phyloP scores from a whole-genome alignment of 2,888 invertebrate genomes.

The Tridacna gigas region DNA sequence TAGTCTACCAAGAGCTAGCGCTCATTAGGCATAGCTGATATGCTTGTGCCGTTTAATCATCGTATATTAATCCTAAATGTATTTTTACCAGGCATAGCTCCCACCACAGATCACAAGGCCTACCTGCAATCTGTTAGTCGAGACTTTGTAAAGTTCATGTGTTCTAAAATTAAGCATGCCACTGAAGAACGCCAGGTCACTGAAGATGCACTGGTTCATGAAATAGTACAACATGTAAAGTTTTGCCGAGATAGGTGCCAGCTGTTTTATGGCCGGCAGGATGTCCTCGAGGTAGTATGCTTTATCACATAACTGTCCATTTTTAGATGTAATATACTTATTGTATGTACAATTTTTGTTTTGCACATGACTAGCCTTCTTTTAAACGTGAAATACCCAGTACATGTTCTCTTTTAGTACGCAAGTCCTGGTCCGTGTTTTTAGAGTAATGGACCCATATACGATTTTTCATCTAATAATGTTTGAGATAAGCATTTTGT shows the following conservation, averaged over 20 bases:
- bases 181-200: conserved; percentile 57
- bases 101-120: conserved; percentile 86
- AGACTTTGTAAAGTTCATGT: conserved; percentile 90
- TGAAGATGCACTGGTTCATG: conserved; percentile 80
- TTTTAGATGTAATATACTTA: neutral
- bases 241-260: conserved; percentile 90
- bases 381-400: no score
- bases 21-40: no score
- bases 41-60: no score
- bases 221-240: conserved; percentile 90
- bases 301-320: neutral
- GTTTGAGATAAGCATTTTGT: no score
- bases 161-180: conserved; percentile 88
- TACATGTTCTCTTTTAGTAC: no score
- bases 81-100: conserved; percentile 84
- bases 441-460: no score
- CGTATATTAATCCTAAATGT: no score
- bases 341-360: no score
- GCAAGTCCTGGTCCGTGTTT: no score
- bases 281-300: conserved; percentile 71
- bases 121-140: conserved; percentile 89
- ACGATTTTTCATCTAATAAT: no score
- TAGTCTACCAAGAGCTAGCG: no score
- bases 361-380: no score
- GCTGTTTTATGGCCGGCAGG: conserved; percentile 90